A percentile compares a stretch with the other conserved stretches of the same genome.
Conservation (phyloP, 2,888 invertebrate species). For the Andrena dorsata region DNA sequence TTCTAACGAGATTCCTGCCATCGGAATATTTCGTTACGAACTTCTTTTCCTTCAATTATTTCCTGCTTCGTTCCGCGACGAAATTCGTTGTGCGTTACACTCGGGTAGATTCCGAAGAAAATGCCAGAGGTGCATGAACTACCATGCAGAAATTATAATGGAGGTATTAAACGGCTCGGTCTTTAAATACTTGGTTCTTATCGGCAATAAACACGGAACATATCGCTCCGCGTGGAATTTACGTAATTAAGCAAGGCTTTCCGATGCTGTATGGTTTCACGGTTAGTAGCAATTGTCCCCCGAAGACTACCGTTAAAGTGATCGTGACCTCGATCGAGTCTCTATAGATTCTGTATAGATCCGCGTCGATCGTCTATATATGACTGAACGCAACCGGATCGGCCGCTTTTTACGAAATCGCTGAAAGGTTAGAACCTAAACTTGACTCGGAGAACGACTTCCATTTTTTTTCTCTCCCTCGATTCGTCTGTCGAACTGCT, state of each 20-base stretch:
- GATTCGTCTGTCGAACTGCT: neutral
- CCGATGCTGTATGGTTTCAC: conserved; percentile 38
- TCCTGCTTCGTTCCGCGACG: neutral
- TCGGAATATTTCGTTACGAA: neutral
- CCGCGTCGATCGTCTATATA: conserved; percentile 58
- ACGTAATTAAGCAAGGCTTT: conserved; percentile 13
- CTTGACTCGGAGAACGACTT: conserved; percentile 28
- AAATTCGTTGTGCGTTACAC: neutral
- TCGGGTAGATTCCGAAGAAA: neutral
- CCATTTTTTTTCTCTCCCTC: conserved; percentile 1
- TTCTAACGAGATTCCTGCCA: no score
- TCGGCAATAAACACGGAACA: neutral
- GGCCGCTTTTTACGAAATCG: conserved; percentile 44
- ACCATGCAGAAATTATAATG: neutral
- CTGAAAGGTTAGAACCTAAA: conserved; percentile 11
- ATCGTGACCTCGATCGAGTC: conserved; percentile 70
- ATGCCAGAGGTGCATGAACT: conserved; percentile 29
- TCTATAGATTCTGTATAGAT: conserved; percentile 67
- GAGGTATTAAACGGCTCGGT: conserved; percentile 2
- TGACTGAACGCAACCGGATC: conserved; percentile 49
- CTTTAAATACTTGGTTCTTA: neutral
- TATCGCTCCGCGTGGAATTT: neutral
- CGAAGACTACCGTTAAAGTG: conserved; percentile 71
- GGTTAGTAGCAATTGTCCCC: conserved; percentile 51
- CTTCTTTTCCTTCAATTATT: no score